Conservation (phyloP, 2,888 invertebrate genomes). For the Timema podura region DNA sequence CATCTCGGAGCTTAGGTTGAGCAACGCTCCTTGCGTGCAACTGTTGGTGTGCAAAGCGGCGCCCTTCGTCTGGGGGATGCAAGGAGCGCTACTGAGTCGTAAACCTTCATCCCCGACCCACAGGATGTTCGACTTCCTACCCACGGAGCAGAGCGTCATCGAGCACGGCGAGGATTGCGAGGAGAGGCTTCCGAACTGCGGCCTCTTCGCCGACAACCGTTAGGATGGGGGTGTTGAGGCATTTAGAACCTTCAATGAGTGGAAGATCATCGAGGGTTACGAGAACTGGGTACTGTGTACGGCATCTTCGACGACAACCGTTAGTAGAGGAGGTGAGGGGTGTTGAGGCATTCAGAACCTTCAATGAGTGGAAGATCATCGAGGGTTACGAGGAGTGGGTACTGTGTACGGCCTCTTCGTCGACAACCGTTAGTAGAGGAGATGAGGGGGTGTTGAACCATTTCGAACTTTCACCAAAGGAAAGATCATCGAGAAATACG, state of each 20-base stretch:
- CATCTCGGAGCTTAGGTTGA: slow-evolving; percentile 8
- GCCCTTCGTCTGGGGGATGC: slow-evolving; percentile 74
- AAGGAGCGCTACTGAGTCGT: slow-evolving; percentile 53
- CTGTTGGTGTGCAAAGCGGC: slow-evolving; percentile 72
- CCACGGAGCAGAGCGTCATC: slow-evolving; percentile 56
- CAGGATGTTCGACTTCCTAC: slow-evolving; percentile 59
- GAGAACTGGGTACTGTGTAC: too few relatives aligned
- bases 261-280: too few relatives aligned
- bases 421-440: too few relatives aligned
- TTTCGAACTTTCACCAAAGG: too few relatives aligned
- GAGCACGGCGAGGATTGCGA: slow-evolving; percentile 61
- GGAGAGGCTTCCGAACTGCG: slow-evolving; percentile 51
- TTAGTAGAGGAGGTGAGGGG: too few relatives aligned
- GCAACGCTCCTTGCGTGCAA: slow-evolving; percentile 53
- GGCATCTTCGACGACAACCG: not conserved
- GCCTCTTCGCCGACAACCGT: not conserved
- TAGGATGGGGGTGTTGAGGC: too few relatives aligned
- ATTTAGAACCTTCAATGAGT: too few relatives aligned
- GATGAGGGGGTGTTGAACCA: too few relatives aligned
- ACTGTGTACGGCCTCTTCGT: not conserved
- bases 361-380: too few relatives aligned
- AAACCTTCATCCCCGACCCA: slow-evolving; percentile 36
- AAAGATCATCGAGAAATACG: too few relatives aligned
- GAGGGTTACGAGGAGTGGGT: too few relatives aligned
- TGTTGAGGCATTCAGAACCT: too few relatives aligned